These are phyloP conservation scores for Meloidogyne exigua DNA, from an alignment of 1,140 invertebrate species.

Conservation along the genomic window DNA sequence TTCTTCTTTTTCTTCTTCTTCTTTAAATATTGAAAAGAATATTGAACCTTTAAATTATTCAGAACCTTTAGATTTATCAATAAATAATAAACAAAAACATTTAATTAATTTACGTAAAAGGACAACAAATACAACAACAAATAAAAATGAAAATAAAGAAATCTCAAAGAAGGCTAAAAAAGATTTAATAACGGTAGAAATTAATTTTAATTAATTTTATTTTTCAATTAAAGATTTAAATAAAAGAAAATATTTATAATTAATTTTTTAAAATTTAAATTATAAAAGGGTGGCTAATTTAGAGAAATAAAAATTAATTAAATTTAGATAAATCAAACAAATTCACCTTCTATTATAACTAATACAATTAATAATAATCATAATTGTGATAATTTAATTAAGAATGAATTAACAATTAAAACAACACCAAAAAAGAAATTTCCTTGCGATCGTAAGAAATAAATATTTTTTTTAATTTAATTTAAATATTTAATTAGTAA, in stretches of 20 bases:
- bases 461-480: background rate
- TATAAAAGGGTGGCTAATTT: no score
- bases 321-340: background rate
- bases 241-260: no score
- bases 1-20: background rate
- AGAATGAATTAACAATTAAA: background rate
- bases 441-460: conserved; percentile 15
- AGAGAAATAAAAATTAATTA: no score
- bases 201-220: background rate
- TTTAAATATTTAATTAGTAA: no score
- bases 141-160: background rate
- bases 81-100: background rate
- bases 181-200: background rate
- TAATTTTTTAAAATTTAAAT: no score
- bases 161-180: background rate
- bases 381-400: background rate
- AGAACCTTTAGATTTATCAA: conserved; percentile 1
- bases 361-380: no score
- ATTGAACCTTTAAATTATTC: no score
- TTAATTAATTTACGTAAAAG: background rate
- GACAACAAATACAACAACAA: background rate
- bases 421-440: conserved; percentile 10
- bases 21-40: background rate
- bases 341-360: background rate
- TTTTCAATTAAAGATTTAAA: background rate